phyloP scores from a whole-genome alignment of 2,888 invertebrate genomes.

The Mamestra brassicae region DNA sequence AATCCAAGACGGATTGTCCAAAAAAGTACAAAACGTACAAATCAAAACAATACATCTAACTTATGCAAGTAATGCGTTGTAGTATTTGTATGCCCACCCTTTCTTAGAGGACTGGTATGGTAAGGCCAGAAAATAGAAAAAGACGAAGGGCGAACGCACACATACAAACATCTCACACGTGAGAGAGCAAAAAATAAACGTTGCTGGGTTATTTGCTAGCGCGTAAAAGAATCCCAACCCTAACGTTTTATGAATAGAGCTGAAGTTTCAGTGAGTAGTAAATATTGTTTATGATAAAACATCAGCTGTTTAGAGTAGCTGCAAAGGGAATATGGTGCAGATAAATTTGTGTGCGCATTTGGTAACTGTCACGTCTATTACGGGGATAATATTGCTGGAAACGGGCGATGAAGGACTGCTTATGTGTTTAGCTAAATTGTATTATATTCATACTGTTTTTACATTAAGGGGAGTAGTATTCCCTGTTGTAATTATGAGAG shows the following conservation, averaged over 20 bases:
- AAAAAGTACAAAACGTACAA: conserved; percentile 63
- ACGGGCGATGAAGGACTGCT: conserved; percentile 60
- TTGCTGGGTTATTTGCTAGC: conserved; percentile 58
- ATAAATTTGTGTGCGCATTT: conserved; percentile 76
- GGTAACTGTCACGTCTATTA: conserved; percentile 68
- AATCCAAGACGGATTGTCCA: conserved; percentile 63
- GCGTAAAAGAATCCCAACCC: conserved; percentile 40
- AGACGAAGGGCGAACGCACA: conserved; percentile 69
- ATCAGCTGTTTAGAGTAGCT: conserved; percentile 77
- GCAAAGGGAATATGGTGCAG: conserved; percentile 71
- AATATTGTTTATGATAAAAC: conserved; percentile 72
- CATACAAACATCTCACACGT: conserved; percentile 68
- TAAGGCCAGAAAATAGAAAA: conserved; percentile 70
- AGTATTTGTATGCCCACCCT: conserved; percentile 75
- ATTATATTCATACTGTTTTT: conserved; percentile 61
- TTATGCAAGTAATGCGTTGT: conserved; percentile 71
- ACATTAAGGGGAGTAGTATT: conserved; percentile 55
- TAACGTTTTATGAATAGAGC: conserved; percentile 39
- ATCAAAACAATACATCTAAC: conserved; percentile 70
- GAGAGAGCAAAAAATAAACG: conserved; percentile 75
- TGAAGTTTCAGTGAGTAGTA: conserved; percentile 42
- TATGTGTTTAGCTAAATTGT: conserved; percentile 62
- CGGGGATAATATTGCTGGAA: conserved; percentile 61
- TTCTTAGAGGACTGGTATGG: conserved; percentile 71
- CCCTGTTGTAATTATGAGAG: conserved; percentile 52